Percentiles rank a stretch among this genome's conserved stretches.
These are phyloP conservation scores for Trochalopteron elliotii DNA, from an alignment of 2,113 vertebrate genomes.

Conservation along the genomic window DNA sequence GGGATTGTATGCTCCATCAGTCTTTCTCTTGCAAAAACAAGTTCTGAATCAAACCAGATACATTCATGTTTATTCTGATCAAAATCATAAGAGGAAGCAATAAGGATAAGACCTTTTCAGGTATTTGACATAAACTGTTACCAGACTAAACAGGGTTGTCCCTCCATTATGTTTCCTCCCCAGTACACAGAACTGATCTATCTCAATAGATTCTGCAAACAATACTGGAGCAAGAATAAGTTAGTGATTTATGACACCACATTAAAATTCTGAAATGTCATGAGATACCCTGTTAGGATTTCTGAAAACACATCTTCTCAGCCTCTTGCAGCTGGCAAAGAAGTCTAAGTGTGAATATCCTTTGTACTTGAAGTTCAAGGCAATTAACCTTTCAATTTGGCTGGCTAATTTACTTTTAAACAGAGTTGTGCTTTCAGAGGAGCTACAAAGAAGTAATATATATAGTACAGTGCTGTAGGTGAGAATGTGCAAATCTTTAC, in stretches of 20 bases:
- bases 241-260: slow-evolving; percentile 27
- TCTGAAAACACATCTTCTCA: slow-evolving; percentile 43
- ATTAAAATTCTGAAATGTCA: slow-evolving; percentile 48
- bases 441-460: slow-evolving; percentile 20
- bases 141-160: background rate
- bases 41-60: background rate
- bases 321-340: slow-evolving; percentile 19
- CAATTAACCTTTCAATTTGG: slow-evolving; percentile 53
- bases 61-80: background rate
- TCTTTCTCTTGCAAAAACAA: background rate
- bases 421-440: slow-evolving; percentile 31
- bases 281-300: slow-evolving; percentile 27
- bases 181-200: background rate
- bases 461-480: slow-evolving; percentile 35
- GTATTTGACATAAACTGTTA: background rate
- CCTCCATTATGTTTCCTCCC: background rate
- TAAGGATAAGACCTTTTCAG: background rate
- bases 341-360: slow-evolving; percentile 23
- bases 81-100: background rate
- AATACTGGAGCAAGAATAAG: slow-evolving; percentile 35
- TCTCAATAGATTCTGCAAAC: slow-evolving; percentile 29
- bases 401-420: slow-evolving; percentile 58
- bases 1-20: background rate
- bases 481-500: slow-evolving; percentile 40
- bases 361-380: slow-evolving; percentile 29